These are phyloP conservation scores for Catharus ustulatus DNA, from an alignment of 2,797 vertebrate genomes.

Conservation along the genomic window DNA sequence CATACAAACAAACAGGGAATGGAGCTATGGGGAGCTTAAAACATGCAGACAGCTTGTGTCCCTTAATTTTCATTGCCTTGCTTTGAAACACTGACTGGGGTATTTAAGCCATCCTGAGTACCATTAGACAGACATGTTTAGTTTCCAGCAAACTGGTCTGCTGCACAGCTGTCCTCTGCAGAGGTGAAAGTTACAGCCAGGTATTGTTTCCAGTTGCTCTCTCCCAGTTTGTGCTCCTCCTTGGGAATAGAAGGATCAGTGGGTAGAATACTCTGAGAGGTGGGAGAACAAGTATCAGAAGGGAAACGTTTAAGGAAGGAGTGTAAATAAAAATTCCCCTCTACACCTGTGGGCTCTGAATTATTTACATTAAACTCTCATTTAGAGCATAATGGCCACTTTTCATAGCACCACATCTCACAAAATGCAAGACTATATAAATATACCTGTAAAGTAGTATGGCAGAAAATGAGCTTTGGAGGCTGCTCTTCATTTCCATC, in stretches of 20 bases:
- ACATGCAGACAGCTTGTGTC: not conserved
- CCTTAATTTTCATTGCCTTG: not conserved
- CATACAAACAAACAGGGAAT: not conserved
- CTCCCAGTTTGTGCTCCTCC: not conserved
- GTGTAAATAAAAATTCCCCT: not conserved
- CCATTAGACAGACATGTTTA: not conserved
- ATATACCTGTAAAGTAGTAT: not conserved
- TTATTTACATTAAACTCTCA: conserved; percentile 8
- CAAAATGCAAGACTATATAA: not conserved
- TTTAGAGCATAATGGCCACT: not conserved
- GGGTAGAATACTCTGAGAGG: not conserved
- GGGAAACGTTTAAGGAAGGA: not conserved
- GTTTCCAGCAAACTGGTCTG: not conserved
- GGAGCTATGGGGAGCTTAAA: not conserved
- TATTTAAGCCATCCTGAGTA: not conserved
- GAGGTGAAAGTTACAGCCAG: not conserved
- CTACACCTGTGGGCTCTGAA: not conserved
- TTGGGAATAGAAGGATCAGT: not conserved
- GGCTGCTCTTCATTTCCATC: not conserved
- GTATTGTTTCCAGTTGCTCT: not conserved
- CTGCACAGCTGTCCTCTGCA: not conserved
- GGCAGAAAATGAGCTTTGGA: not conserved
- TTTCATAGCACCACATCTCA: not conserved
- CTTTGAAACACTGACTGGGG: not conserved
- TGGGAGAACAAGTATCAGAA: not conserved